Evolutionary conservation across 2,113 vertebrate genomes (phyloP).

Genomic region (Coregonus clupeaformis): DNA sequence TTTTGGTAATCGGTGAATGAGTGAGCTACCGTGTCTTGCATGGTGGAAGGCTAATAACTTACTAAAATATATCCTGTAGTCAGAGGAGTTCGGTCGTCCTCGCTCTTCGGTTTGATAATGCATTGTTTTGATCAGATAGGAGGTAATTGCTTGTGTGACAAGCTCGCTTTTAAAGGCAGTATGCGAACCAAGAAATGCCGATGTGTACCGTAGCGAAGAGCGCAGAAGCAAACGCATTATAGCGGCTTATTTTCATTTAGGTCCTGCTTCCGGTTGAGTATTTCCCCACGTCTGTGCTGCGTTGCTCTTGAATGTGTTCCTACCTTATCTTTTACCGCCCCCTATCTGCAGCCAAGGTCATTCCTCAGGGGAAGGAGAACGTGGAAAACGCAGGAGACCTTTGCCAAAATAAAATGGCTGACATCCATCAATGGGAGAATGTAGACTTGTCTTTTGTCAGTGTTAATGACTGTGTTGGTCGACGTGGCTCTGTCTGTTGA

Average conservation of each 20-base stretch:
- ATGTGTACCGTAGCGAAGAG: constrained; percentile 26
- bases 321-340: constrained; percentile 33
- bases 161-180: constrained; percentile 31
- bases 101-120: constrained; percentile 81
- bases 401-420: constrained; percentile 41
- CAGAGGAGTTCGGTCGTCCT: constrained; percentile 74
- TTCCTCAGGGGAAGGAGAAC: constrained; percentile 3
- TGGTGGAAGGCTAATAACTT: constrained; percentile 66
- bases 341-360: constrained; percentile 17
- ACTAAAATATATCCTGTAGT: constrained; percentile 93
- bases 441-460: not conserved
- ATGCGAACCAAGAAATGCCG: constrained; percentile 19
- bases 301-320: not conserved
- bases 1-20: not conserved
- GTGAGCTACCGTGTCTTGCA: not conserved
- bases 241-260: constrained; percentile 1
- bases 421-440: constrained; percentile 11
- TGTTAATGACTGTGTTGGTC: not conserved
- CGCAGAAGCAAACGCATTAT: constrained; percentile 38
- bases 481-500: no score
- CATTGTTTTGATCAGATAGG: constrained; percentile 63
- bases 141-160: constrained; percentile 31
- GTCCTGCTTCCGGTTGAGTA: constrained; percentile 45
- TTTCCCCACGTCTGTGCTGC: not conserved
- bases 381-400: constrained; percentile 20